Percentiles rank a stretch among this genome's conserved stretches.
These are phyloP conservation scores for Melanchra persicariae DNA, from an alignment of 2,888 invertebrate species.

Conservation along the genomic window DNA sequence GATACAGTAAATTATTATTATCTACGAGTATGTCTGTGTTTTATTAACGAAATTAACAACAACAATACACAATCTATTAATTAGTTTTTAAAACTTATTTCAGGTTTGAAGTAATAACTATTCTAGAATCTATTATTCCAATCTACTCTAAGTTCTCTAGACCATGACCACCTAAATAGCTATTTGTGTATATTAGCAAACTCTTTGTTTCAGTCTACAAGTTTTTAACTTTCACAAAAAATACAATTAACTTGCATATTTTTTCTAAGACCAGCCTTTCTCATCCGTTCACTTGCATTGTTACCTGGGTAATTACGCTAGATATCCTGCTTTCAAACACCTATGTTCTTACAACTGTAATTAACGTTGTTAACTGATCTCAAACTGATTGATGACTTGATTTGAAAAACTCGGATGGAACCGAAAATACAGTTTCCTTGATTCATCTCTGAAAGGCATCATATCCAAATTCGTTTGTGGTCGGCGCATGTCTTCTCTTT, in stretches of 20 bases:
- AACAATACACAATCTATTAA: neutral
- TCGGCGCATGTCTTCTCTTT: neutral
- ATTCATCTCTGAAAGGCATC: neutral
- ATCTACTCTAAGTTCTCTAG: conserved; percentile 45
- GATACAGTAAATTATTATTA: neutral
- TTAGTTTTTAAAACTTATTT: neutral
- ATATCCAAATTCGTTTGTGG: neutral
- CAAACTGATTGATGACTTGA: conserved; percentile 17
- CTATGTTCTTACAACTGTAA: conserved; percentile 18
- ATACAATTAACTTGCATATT: conserved; percentile 50
- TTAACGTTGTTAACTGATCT: conserved; percentile 28
- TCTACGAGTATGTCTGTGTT: no score
- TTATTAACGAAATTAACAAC: neutral
- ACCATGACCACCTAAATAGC: conserved; percentile 57
- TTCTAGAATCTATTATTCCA: conserved; percentile 12
- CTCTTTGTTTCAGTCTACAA: conserved; percentile 67
- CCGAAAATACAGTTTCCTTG: neutral
- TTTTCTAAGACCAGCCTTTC: conserved; percentile 60
- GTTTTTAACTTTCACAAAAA: conserved; percentile 67
- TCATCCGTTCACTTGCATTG: conserved; percentile 61
- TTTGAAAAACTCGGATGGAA: neutral
- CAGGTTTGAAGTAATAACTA: neutral
- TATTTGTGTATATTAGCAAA: conserved; percentile 56
- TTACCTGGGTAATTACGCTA: conserved; percentile 47
- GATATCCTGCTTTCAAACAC: conserved; percentile 61